Conservation (phyloP, 2,888 invertebrate species). For the Rotaria macrura region DNA sequence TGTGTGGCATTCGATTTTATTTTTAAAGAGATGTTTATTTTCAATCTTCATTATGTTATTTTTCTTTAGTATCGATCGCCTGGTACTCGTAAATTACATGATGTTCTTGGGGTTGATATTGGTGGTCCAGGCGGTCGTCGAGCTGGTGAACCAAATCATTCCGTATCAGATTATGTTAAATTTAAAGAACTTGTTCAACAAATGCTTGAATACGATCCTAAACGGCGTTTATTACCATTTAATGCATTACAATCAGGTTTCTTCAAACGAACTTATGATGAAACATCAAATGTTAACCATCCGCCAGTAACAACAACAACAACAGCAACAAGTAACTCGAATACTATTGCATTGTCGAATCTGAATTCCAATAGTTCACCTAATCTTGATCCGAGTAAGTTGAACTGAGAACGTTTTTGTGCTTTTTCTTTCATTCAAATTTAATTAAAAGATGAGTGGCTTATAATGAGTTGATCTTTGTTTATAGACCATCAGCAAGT, state of each 20-base stretch:
- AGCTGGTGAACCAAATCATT: constrained; percentile 86
- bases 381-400: constrained; percentile 14
- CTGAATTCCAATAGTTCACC: constrained; percentile 7
- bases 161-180: constrained; percentile 90
- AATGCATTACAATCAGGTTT: constrained; percentile 96
- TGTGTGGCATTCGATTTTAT: too few relatives aligned
- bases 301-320: not conserved
- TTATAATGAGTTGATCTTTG: not conserved
- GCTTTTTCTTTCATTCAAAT: too few relatives aligned
- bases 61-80: constrained; percentile 68
- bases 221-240: constrained; percentile 90
- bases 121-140: constrained; percentile 90
- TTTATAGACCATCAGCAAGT: constrained; percentile 1
- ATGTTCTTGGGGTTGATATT: constrained; percentile 80
- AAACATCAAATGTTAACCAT: not conserved
- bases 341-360: not conserved
- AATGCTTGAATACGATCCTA: constrained; percentile 97
- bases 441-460: too few relatives aligned
- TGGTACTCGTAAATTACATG: constrained; percentile 79
- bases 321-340: not conserved
- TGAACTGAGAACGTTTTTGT: not conserved
- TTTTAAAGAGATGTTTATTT: too few relatives aligned
- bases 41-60: not conserved
- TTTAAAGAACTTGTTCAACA: constrained; percentile 94
- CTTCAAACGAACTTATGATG: constrained; percentile 53